Percentiles rank a stretch among this genome's conserved stretches.
Evolutionary conservation across 2,797 vertebrate species (phyloP).

Genomic region (Tenualosa ilisha): DNA sequence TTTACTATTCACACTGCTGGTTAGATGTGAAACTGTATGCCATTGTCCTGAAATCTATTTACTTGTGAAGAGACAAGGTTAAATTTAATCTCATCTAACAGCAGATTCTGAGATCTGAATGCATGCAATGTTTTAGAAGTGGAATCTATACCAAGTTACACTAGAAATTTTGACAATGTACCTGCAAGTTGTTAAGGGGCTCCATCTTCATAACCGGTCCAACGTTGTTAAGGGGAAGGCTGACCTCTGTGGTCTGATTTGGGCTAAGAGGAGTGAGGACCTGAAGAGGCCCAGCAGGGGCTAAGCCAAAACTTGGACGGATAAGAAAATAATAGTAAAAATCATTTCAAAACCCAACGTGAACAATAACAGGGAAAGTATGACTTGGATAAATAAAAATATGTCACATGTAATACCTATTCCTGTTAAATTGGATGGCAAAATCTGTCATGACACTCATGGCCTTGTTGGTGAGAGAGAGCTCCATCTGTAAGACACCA

Average conservation of each 20-base stretch:
- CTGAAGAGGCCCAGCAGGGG: slow-evolving; percentile 92
- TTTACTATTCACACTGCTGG: too few species aligned
- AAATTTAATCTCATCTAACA: too few species aligned
- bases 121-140: too few species aligned
- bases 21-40: too few species aligned
- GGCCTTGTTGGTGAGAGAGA: slow-evolving; percentile 92
- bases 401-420: slow-evolving; percentile 78
- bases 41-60: too few species aligned
- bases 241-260: slow-evolving; percentile 91
- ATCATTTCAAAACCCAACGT: not conserved
- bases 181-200: slow-evolving; percentile 96
- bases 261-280: slow-evolving; percentile 89
- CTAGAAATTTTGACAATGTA: slow-evolving; percentile 51
- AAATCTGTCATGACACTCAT: slow-evolving; percentile 97
- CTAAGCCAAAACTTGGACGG: slow-evolving; percentile 85
- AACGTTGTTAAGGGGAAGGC: slow-evolving; percentile 87
- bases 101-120: too few species aligned
- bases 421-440: slow-evolving; percentile 97
- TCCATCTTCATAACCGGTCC: slow-evolving; percentile 99
- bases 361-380: too few species aligned
- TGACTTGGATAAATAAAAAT: too few species aligned
- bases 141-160: too few species aligned
- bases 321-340: not conserved
- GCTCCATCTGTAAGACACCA: slow-evolving; percentile 93
- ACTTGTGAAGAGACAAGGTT: too few species aligned